Conservation (phyloP, 2,797 vertebrate genomes). For the Micrastur ruficollis region DNA sequence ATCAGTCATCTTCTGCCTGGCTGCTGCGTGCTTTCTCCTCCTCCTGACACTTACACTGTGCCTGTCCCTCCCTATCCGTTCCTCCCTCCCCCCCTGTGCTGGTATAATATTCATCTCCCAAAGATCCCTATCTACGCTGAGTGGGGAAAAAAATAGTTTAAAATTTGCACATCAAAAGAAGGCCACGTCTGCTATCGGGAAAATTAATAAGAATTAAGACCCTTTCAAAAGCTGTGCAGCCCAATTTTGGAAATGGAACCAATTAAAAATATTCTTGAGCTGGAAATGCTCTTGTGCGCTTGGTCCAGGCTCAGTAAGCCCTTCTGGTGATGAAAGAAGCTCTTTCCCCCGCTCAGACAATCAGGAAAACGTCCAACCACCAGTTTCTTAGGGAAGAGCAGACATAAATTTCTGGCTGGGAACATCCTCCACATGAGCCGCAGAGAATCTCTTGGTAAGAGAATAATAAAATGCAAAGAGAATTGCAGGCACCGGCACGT, state of each 20-base stretch:
- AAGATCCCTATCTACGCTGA: neutral
- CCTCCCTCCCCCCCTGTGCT: neutral
- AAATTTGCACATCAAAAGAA: conserved; percentile 68
- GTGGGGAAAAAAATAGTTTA: neutral
- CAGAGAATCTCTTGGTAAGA: neutral
- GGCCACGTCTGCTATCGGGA: neutral
- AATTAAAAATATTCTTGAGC: conserved; percentile 49
- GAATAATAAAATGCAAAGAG: neutral
- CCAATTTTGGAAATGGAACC: conserved; percentile 11
- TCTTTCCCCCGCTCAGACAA: neutral
- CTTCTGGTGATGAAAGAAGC: neutral
- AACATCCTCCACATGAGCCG: neutral
- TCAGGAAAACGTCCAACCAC: neutral
- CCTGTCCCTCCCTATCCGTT: neutral
- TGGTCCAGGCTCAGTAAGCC: neutral
- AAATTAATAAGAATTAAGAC: conserved; percentile 61
- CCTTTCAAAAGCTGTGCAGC: conserved; percentile 12
- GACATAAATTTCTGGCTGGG: neutral
- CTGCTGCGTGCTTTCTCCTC: neutral
- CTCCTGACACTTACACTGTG: neutral
- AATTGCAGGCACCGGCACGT: neutral
- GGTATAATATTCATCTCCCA: neutral
- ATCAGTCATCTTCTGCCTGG: neutral
- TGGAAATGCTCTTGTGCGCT: neutral
- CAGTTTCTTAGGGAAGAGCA: neutral